A percentile compares a stretch with the other conserved stretches of the same genome.
Evolutionary conservation across 2,888 invertebrate species (phyloP).

Genomic region (Anarsia innoxiella): DNA sequence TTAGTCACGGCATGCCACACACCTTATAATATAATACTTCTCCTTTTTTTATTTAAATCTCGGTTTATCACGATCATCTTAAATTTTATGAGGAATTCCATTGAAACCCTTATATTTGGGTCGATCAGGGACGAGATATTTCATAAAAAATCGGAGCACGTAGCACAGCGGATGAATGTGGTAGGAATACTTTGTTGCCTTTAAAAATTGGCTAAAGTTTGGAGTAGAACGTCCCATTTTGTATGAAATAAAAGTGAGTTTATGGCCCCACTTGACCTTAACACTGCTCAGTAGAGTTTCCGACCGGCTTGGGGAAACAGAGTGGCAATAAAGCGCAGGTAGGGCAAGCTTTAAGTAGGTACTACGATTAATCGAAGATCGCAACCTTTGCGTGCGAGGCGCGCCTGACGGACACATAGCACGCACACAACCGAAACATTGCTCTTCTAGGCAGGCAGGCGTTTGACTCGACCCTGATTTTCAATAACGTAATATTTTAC

Average conservation of each 20-base stretch:
- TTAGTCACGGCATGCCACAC: no score
- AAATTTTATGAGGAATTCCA: constrained; percentile 32
- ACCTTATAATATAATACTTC: no score
- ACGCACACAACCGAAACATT: constrained; percentile 43
- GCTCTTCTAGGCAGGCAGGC: constrained; percentile 48
- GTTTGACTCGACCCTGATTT: constrained; percentile 22
- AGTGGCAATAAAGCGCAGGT: constrained; percentile 54
- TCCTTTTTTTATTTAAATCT: no score
- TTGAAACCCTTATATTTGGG: constrained; percentile 33
- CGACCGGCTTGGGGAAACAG: constrained; percentile 36
- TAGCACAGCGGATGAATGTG: constrained; percentile 30
- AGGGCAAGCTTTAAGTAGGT: constrained; percentile 42
- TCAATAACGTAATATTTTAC: neutral
- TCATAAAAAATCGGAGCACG: constrained; percentile 39
- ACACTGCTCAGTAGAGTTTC: constrained; percentile 38
- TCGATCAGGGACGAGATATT: constrained; percentile 31
- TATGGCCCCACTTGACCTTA: constrained; percentile 42
- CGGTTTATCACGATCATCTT: no score
- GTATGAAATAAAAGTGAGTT: constrained; percentile 1
- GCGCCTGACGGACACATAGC: constrained; percentile 53
- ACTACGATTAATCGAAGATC: constrained; percentile 55
- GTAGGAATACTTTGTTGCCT: constrained; percentile 34
- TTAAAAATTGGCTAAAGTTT: constrained; percentile 11
- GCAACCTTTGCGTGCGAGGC: constrained; percentile 60
- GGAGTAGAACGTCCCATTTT: neutral